These are phyloP conservation scores for Microtus richardsoni DNA, from an alignment of 2,113 vertebrate genomes.

Conservation along the genomic window DNA sequence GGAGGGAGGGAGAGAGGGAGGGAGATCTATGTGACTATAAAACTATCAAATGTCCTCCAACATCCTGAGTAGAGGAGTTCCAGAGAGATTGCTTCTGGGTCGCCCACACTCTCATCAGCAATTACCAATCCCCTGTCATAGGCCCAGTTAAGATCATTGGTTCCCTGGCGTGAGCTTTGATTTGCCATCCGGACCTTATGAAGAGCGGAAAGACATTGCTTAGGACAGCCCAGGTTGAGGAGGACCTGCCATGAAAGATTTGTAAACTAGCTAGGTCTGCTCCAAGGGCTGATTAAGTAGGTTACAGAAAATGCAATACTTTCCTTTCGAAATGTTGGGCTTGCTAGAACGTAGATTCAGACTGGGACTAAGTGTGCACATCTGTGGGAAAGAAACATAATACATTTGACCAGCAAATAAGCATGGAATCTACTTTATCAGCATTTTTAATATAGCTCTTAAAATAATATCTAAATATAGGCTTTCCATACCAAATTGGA, in stretches of 20 bases:
- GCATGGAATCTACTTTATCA: conserved; percentile 86
- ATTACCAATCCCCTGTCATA: background rate
- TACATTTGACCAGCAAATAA: conserved; percentile 60
- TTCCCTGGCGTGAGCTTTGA: background rate
- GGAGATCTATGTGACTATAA: background rate
- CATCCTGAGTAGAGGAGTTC: background rate
- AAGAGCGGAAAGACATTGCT: background rate
- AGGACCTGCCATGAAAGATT: background rate
- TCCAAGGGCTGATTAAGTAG: conserved; percentile 17
- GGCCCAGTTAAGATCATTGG: background rate
- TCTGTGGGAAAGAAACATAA: conserved; percentile 73
- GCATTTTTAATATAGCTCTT: conserved; percentile 86
- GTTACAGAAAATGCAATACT: conserved; percentile 7
- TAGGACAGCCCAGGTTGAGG: background rate
- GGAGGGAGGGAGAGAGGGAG: no score
- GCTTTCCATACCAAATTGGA: conserved; percentile 83
- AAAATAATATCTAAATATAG: conserved; percentile 86
- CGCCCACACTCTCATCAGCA: background rate
- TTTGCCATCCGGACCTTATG: background rate
- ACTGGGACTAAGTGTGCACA: conserved; percentile 52
- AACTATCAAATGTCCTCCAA: background rate
- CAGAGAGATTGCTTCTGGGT: background rate
- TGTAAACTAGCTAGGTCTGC: background rate
- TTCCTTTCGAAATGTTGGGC: conserved; percentile 39
- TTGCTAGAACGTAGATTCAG: conserved; percentile 45